Evolutionary conservation across 1,140 invertebrate genomes (phyloP).

Genomic region (Drosophila biarmipes): DNA sequence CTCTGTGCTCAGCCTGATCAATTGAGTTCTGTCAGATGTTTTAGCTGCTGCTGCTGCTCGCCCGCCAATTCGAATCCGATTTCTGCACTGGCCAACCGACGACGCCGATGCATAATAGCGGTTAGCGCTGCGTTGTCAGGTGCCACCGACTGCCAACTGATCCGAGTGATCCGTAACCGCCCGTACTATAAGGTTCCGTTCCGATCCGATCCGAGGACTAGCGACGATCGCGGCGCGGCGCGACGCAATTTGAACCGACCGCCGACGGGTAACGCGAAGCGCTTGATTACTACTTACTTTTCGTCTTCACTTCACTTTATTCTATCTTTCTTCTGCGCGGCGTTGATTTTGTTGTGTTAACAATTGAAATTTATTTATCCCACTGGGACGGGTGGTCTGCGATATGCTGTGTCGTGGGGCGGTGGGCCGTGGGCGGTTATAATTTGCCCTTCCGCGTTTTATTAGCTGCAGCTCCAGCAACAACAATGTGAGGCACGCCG

Average conservation of each 20-base stretch:
- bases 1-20: conserved; percentile 7
- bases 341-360: conserved; percentile 57
- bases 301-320: background rate
- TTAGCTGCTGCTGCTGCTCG: conserved; percentile 54
- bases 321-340: conserved; percentile 4
- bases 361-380: conserved; percentile 64
- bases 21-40: conserved; percentile 38
- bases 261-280: conserved; percentile 30
- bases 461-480: conserved; percentile 35
- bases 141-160: conserved; percentile 38
- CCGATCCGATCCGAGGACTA: conserved; percentile 35
- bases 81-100: conserved; percentile 56
- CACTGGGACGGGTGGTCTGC: background rate
- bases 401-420: background rate
- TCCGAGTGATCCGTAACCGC: conserved; percentile 31
- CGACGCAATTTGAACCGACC: conserved; percentile 34
- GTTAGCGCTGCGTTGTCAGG: conserved; percentile 40
- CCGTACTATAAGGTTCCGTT: conserved; percentile 22
- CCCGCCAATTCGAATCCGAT: conserved; percentile 70
- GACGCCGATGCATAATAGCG: conserved; percentile 74
- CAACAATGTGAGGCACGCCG: conserved; percentile 8
- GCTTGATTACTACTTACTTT: conserved; percentile 18
- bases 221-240: conserved; percentile 28
- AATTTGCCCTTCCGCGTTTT: conserved; percentile 57
- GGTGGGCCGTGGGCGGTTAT: conserved; percentile 41